Evolutionary conservation across 2,888 invertebrate species (phyloP), one percentile per base, ranked within the genome.

Genomic region (Hirtodrosophila alboralis): DNA sequence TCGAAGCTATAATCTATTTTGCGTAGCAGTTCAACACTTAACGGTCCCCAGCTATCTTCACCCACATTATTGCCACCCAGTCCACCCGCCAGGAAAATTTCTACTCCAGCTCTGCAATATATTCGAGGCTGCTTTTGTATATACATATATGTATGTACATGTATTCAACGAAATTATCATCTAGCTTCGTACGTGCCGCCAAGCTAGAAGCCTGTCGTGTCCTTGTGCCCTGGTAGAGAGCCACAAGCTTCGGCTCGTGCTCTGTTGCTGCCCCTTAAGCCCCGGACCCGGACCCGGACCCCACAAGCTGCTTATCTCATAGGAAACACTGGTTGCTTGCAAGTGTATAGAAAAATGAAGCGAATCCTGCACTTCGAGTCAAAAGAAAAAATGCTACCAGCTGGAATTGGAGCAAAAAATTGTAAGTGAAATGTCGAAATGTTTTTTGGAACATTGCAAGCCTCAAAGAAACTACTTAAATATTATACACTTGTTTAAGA

Each of bases 81-180:
- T 2, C 7, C 1, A 27, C 8, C 8, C 18, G 4, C 9, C 1
- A 1, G 6, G 8, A 6, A 6, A n/a, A 16, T 8, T 33, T 16
- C 27, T n/a, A 7, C 28, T 14, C 13, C 28, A 12, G 9, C 30
- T 34, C 9, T 43, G 27, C 40, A 34, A 65, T 64, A 53, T 48
- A 62, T 67, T 27, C 62, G 43, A 49, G 67, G 49, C 51, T 75
- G 67, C 51, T 54, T n/a, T 54, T 70, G 60, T 74, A 62, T 81
- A 65, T 71, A n/a, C n/a, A n/a, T n/a, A n/a, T n/a, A n/a, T n/a
- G n/a, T n/a, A n/a, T n/a, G n/a, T n/a, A n/a, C n/a, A n/a, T n/a
- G n/a, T n/a, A 63, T 78, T 65, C 83, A 81, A 71, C 58, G 61
- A 75, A 84, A 79, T 79, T 85, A 85, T 85, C 79, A 85, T 79